phyloP scores from a whole-genome alignment of 2,797 vertebrate genomes.

The Chromis chromis region DNA sequence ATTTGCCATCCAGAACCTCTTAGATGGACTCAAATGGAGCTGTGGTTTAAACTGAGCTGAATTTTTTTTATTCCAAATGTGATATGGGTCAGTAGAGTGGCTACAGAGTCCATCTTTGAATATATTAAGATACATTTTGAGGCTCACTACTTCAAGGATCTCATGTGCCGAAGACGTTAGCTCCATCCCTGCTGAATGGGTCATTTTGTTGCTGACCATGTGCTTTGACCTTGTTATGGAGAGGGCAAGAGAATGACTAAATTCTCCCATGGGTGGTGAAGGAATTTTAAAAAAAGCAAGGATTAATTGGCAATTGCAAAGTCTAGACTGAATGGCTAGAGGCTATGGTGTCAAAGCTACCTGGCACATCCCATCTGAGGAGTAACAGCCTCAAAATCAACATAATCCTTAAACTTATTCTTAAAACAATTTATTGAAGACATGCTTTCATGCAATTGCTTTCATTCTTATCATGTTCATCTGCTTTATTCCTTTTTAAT shows the following conservation, averaged over 20 bases:
- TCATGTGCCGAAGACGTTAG: slow-evolving; percentile 29
- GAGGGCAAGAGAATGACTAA: slow-evolving; percentile 40
- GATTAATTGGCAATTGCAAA: slow-evolving; percentile 53
- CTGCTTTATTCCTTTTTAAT: slow-evolving; percentile 43
- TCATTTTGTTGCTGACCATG: slow-evolving; percentile 46
- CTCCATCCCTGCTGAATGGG: slow-evolving; percentile 23
- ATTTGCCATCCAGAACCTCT: slow-evolving; percentile 15
- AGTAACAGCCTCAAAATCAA: slow-evolving; percentile 1
- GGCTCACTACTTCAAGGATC: neutral
- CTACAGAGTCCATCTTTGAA: slow-evolving; percentile 3
- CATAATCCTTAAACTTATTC: slow-evolving; percentile 22
- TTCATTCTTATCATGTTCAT: slow-evolving; percentile 35
- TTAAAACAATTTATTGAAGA: slow-evolving; percentile 7
- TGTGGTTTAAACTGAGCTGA: neutral
- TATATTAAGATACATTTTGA: slow-evolving; percentile 11
- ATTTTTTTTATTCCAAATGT: neutral
- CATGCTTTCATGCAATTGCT: slow-evolving; percentile 9
- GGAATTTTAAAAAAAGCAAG: slow-evolving; percentile 53
- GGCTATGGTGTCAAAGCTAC: slow-evolving; percentile 20
- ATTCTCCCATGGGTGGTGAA: slow-evolving; percentile 54
- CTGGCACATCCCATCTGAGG: slow-evolving; percentile 13
- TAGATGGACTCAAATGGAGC: slow-evolving; percentile 1
- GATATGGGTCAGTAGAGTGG: neutral
- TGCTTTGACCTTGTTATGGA: slow-evolving; percentile 47
- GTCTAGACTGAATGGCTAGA: slow-evolving; percentile 41